Base-by-base conservation (phyloP, 92 coral and sea anemone species). In the Zoanthus sansibaricus region DNA sequence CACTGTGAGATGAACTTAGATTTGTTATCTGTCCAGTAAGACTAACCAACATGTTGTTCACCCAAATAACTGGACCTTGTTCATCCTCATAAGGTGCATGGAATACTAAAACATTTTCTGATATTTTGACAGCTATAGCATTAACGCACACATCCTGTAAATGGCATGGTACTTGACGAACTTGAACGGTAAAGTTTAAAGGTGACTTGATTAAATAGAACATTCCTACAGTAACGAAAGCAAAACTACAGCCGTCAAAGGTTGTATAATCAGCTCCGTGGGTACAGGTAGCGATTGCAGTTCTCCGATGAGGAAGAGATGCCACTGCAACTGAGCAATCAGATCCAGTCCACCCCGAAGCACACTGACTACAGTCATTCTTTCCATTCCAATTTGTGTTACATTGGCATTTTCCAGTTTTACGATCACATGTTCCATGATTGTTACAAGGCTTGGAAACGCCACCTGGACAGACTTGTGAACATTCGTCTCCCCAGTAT, bases 381-480 rank as follows among this genome's bases (percentile, higher is more conserved):
- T 89, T 77, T 20, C 94, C 94, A 37, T 73, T 86, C 94, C 94
- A 92, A 85, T 92, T 92, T 16, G 82, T 86, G 58, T 56, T 31
- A 58, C 94, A 92, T 42, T 49, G 42, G 68, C 94, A 92, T 6
- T 20, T 62, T 25, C 94, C 94, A 16, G 92, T 79, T 5, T 44
- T 58, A n/a, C 46, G 69, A 30, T 61, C 79, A 54, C 94, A 92
- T 32, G 59, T 76, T 21, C 94, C 94, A 74, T 92, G 90, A 32
- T 88, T 79, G 71, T 86, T 54, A 83, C 94, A 92, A 1, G 94
- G 94, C 17, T 55, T 79, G 21, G 82, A 9, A 9, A 90, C 68
- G 6, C 94, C 94, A 44, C 94, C 94, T 82, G 90, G 94, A 76
- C 94, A 92, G 45, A 76, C 71, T 25, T 92, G 71, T 58, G 91